A percentile compares a stretch with the other conserved stretches of the same genome.
phyloP scores from a whole-genome alignment of 2,113 vertebrate genomes.

The Phyllostomus discolor region DNA sequence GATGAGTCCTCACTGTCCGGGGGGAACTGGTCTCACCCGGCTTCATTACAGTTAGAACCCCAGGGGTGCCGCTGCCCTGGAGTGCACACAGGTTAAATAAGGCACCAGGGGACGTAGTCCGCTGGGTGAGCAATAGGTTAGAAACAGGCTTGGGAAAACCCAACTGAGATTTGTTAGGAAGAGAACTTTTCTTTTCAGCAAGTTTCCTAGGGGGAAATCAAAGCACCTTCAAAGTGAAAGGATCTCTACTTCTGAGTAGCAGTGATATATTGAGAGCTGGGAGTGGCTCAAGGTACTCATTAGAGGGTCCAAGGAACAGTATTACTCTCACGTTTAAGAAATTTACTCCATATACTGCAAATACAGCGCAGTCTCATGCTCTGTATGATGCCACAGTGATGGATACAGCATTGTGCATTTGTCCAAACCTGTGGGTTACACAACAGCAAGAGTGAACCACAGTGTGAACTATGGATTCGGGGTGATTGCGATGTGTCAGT shows the following conservation, averaged over 20 bases:
- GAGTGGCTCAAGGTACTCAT: neutral
- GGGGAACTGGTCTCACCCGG: neutral
- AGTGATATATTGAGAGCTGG: neutral
- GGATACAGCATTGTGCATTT: neutral
- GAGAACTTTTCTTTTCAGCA: conserved; percentile 52
- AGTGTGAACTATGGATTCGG: neutral
- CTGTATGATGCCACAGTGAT: neutral
- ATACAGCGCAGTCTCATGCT: neutral
- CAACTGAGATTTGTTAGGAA: neutral
- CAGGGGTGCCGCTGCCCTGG: neutral
- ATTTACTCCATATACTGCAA: neutral
- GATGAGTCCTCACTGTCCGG: neutral
- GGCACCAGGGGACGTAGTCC: neutral
- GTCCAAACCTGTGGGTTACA: neutral
- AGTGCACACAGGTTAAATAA: neutral
- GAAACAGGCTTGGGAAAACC: neutral
- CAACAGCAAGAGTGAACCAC: neutral
- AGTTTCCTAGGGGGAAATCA: conserved; percentile 3
- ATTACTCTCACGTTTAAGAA: neutral
- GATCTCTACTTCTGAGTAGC: neutral
- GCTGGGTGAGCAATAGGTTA: rapidly evolving
- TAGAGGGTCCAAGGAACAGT: neutral
- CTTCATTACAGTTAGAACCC: neutral
- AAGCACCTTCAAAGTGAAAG: neutral
- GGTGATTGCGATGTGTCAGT: neutral